Evolutionary conservation across 2,113 vertebrate genomes (phyloP).

Genomic region (Sphaerodactylus townsendi): DNA sequence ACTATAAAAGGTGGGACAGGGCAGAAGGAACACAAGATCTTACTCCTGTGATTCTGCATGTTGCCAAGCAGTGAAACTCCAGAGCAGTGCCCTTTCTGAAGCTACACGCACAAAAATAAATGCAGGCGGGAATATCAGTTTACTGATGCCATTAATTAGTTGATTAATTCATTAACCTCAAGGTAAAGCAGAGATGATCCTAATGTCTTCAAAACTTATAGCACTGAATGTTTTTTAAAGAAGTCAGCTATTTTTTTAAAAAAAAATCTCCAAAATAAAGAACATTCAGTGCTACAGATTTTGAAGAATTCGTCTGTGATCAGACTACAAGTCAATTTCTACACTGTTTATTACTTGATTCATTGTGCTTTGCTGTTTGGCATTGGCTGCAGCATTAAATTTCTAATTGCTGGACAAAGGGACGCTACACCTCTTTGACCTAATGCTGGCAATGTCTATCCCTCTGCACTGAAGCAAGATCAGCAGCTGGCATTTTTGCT

Average conservation of each 20-base stretch:
- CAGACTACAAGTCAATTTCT: background rate
- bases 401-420: background rate
- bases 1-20: constrained; percentile 38
- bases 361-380: background rate
- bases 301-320: background rate
- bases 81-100: background rate
- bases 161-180: background rate
- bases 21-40: constrained; percentile 1
- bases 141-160: background rate
- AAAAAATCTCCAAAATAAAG: background rate
- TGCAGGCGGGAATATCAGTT: background rate
- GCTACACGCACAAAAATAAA: background rate
- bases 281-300: background rate
- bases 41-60: constrained; percentile 21
- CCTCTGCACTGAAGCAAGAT: background rate
- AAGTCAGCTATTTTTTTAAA: too few species aligned
- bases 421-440: background rate
- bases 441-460: background rate
- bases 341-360: background rate
- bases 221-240: too few species aligned
- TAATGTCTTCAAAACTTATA: too few species aligned
- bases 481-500: background rate
- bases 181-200: too few species aligned
- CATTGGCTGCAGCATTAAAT: background rate
- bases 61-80: constrained; percentile 36